Evolutionary conservation across 2,888 invertebrate genomes (phyloP), one percentile per base, ranked within the genome.

Genomic region (Athalia cordata): DNA sequence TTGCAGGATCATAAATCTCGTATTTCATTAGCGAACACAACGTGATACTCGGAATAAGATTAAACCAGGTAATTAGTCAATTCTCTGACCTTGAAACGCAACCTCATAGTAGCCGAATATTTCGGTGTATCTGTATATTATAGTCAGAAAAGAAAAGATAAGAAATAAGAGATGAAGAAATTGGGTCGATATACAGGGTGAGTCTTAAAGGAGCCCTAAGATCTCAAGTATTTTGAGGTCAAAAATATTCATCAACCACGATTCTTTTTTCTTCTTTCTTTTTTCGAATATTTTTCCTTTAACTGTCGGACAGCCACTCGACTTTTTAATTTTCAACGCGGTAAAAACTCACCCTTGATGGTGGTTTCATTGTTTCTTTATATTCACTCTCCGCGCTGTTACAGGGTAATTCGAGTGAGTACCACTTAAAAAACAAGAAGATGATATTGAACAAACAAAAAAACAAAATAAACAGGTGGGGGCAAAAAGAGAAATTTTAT

Each of bases 21-120:
- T 55, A 74, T 74, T 74, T 49, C 74, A 61, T 74, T 74, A 74
- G 3, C 47, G 15, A 61, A 61, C 61, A 29, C 74, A 74, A 61
- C 57, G 45, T 70, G 70, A 49, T 43, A 61, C 15, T 47, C 29
- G 50, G 49, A 57, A 61, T 61, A 15, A 45, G 7, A 74, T 74
- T n/a, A 5, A n/a, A 13, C 15, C 15, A 11, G 7, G 61, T 8
- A 59, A 61, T 74, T 61, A 49, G 61, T 74, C 74, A 49, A 49
- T 15, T 61, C 61, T 29, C 29, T 29, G n/a, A 57, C 45, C 70
- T 70, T 70, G 70, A 57, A 29, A 55, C 43, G 13, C 11, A 29
- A 68, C 29, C 43, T 43, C n/a, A 11, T 57, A n/a, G 55, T 29
- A 29, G 29, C 29, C 29, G 29, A 29, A 29, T 29, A 29, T 29